Evolutionary conservation across 2,113 vertebrate species (phyloP).

Genomic region (Gadus macrocephalus): DNA sequence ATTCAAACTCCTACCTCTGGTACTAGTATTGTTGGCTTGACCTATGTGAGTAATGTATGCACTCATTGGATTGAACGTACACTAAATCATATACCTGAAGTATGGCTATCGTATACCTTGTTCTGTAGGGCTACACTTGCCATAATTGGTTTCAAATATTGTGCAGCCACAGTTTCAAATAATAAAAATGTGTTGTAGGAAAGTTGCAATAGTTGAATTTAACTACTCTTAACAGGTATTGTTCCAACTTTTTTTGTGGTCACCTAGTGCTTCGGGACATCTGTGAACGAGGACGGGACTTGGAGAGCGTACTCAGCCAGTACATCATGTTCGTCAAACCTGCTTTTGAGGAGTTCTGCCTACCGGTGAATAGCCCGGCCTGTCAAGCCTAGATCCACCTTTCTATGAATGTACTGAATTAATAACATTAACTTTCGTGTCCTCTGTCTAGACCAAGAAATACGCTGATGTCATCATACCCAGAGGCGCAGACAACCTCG

Average conservation of each 20-base stretch:
- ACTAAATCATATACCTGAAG: no score
- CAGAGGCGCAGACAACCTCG: slow-evolving; percentile 88
- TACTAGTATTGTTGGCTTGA: no score
- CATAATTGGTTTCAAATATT: not conserved
- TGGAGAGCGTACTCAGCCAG: slow-evolving; percentile 86
- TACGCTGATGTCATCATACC: slow-evolving; percentile 96
- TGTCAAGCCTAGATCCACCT: slow-evolving; percentile 41
- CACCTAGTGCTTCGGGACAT: slow-evolving; percentile 85
- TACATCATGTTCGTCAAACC: slow-evolving; percentile 95
- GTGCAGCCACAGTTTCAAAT: no score
- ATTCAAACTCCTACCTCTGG: no score
- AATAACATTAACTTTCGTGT: slow-evolving; percentile 2
- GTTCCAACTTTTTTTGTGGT: not conserved
- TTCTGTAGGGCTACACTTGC: no score
- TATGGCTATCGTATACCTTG: no score
- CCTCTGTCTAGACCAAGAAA: slow-evolving; percentile 84
- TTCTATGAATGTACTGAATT: not conserved
- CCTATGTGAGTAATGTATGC: no score
- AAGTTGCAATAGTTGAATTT: no score
- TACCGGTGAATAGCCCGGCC: slow-evolving; percentile 82
- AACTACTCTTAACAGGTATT: no score
- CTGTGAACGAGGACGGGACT: slow-evolving; percentile 84
- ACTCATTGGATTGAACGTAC: no score
- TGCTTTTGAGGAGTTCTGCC: slow-evolving; percentile 93
- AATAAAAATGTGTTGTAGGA: no score